Percentiles rank a stretch among this genome's conserved stretches.
Conservation (phyloP, 1,140 invertebrate species). For the Aphidius ervi region DNA sequence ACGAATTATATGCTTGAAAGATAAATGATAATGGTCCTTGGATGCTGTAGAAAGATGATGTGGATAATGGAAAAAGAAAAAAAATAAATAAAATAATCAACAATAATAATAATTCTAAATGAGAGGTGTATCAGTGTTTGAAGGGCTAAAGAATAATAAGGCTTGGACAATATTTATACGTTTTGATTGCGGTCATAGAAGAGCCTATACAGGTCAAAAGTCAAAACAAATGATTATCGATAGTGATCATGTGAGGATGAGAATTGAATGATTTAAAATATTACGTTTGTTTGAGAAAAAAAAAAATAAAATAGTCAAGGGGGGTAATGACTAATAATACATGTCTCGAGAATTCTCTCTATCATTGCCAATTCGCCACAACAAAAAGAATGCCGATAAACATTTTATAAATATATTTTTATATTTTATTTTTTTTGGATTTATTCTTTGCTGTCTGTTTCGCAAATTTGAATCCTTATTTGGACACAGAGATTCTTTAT, state of each 20-base stretch:
- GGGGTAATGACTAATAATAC: slow-evolving; percentile 47
- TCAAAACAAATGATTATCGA: slow-evolving; percentile 41
- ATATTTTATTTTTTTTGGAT: too few relatives aligned
- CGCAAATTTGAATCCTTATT: too few relatives aligned
- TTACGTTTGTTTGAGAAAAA: slow-evolving; percentile 20
- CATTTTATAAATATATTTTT: slow-evolving; percentile 4
- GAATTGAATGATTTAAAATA: background rate
- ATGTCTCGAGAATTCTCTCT: slow-evolving; percentile 20
- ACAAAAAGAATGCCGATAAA: slow-evolving; percentile 17
- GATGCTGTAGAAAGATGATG: too few relatives aligned
- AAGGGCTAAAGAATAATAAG: slow-evolving; percentile 40
- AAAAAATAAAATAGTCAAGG: slow-evolving; percentile 36
- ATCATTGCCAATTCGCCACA: background rate
- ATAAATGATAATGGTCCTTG: too few relatives aligned
- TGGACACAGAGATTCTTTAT: too few relatives aligned
- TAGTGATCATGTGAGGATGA: slow-evolving; percentile 16
- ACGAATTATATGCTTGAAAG: too few relatives aligned
- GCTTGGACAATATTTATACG: slow-evolving; percentile 45
- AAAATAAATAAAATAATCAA: background rate
- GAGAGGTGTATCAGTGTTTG: slow-evolving; percentile 31
- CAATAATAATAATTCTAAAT: slow-evolving; percentile 1
- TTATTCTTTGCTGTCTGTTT: background rate
- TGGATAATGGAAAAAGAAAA: background rate
- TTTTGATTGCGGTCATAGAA: slow-evolving; percentile 37
- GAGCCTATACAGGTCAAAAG: slow-evolving; percentile 41